Base-by-base conservation (phyloP, 2,797 vertebrate species). In the Mallotus villosus region DNA sequence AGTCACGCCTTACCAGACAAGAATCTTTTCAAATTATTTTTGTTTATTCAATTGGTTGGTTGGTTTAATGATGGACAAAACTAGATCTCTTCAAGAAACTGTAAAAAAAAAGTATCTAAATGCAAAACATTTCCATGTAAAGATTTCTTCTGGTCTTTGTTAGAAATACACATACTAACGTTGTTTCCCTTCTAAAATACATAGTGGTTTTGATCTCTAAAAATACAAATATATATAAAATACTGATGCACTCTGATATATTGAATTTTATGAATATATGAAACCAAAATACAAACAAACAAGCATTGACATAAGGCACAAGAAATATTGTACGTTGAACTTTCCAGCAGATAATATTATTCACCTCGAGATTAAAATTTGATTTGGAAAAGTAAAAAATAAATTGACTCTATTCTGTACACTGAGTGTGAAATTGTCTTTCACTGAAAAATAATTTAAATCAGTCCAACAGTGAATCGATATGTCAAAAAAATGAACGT, bases 1-100 rank as follows among this genome's bases (percentile, higher is more conserved):
- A 70, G 4, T 49, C 58, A 69, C 46, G 17, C 17, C 11, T 12
- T 11, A 1, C 32, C 16, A 59, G 25, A 58, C 19, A 68, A n/a
- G 34, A 17, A 55, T 17, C 5, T 17, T n/a, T 25, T 55, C 66
- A 29, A 60, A 70, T 53, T 29, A 51, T 8, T 16, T 70, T 25
- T 19, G 49, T 37, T 91, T 88, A 90, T 88, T 91, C 41, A 46
- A 87, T 67, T 71, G 70, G 82, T 89, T 77, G 85, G 75, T 87
- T 81, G 84, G 79, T 70, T 83, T 81, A 66, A 79, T 84, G 78
- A 81, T 85, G 58, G 67, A 82, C 78, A 61, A 82, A 75, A 64
- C 78, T 76, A 74, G 49, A 83, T 78, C 72, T 83, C 78, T 58
- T 68, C 70, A 70, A 61, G 68, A 53, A 65, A 46, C 11, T 46